Conservation (phyloP, 2,797 vertebrate genomes). For the Coregonus suidteri region DNA sequence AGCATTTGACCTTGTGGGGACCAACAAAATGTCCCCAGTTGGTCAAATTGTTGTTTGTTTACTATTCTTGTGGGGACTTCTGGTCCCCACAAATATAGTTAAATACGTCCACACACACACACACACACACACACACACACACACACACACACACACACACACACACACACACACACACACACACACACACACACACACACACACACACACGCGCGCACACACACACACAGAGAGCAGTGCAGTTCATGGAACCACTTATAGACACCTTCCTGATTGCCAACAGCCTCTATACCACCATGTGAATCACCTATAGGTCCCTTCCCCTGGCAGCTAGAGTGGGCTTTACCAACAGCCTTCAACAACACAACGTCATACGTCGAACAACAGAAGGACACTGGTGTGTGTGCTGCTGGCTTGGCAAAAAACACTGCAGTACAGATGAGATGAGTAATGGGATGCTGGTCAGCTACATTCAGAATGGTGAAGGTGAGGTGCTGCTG, state of each 20-base stretch:
- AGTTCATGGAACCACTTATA: no score
- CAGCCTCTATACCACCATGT: conserved; percentile 25
- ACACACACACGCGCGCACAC: background rate
- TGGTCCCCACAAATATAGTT: no score
- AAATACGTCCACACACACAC: no score
- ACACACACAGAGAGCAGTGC: background rate
- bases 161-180: background rate
- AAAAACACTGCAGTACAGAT: conserved; percentile 56
- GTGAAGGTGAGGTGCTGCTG: conserved; percentile 76
- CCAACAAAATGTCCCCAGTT: no score
- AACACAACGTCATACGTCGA: conserved; percentile 66
- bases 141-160: no score
- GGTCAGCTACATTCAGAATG: conserved; percentile 65
- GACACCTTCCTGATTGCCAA: no score
- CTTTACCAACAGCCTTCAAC: conserved; percentile 59
- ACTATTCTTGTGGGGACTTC: no score
- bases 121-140: no score
- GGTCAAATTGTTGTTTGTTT: no score
- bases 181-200: conserved; percentile 7
- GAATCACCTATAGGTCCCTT: conserved; percentile 64
- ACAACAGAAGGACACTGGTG: conserved; percentile 56
- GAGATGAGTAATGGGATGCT: conserved; percentile 76
- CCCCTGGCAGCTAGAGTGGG: conserved; percentile 49
- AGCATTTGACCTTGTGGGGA: no score
- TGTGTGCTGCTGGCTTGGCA: conserved; percentile 66